Conservation (phyloP, 2,888 invertebrate genomes). For the Hemaris fuciformis region DNA sequence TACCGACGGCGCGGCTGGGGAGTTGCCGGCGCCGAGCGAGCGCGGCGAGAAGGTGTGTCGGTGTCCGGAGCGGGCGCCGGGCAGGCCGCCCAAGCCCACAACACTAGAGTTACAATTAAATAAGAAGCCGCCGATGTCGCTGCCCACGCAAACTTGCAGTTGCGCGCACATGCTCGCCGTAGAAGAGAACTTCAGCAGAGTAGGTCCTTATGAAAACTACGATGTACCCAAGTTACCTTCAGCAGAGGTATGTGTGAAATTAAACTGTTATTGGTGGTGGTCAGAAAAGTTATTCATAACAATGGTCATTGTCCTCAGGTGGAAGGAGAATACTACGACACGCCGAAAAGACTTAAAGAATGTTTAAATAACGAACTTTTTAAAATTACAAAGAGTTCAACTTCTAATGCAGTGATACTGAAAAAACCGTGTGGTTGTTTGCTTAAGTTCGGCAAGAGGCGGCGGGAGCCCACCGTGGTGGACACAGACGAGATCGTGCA, state of each 20-base stretch:
- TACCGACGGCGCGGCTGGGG: slow-evolving; percentile 26
- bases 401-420: slow-evolving; percentile 80
- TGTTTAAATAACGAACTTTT: slow-evolving; percentile 80
- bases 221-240: slow-evolving; percentile 86
- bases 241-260: slow-evolving; percentile 68
- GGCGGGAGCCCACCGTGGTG: slow-evolving; percentile 56
- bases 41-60: slow-evolving; percentile 33
- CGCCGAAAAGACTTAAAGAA: slow-evolving; percentile 87
- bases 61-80: slow-evolving; percentile 69
- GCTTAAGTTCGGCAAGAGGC: slow-evolving; percentile 71
- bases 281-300: background rate
- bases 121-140: slow-evolving; percentile 59
- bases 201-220: slow-evolving; percentile 88
- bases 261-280: background rate
- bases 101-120: slow-evolving; percentile 45
- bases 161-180: slow-evolving; percentile 40
- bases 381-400: slow-evolving; percentile 72
- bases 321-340: slow-evolving; percentile 86
- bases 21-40: slow-evolving; percentile 10
- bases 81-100: slow-evolving; percentile 83
- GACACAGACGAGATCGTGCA: slow-evolving; percentile 60
- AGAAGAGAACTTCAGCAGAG: slow-evolving; percentile 45
- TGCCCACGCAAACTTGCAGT: slow-evolving; percentile 42
- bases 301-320: slow-evolving; percentile 39
- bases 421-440: slow-evolving; percentile 87